Conservation (phyloP, 2,797 vertebrate species). For the Malurus splendens region DNA sequence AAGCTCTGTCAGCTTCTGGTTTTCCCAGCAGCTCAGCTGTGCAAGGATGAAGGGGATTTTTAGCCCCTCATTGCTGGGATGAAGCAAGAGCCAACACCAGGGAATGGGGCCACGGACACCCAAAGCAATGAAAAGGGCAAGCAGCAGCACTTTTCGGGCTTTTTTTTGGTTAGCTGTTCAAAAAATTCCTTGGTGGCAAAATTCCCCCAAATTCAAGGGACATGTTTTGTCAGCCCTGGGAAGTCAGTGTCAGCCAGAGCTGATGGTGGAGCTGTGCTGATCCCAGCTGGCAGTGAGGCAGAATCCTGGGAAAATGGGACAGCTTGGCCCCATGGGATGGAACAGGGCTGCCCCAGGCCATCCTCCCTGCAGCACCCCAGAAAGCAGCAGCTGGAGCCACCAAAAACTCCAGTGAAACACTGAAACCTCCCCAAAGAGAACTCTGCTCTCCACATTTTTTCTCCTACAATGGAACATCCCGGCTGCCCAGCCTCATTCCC, state of each 20-base stretch:
- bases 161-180: background rate
- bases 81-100: background rate
- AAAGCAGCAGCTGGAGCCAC: background rate
- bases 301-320: background rate
- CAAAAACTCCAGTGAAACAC: background rate
- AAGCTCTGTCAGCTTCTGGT: background rate
- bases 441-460: background rate
- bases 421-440: background rate
- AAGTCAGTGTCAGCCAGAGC: background rate
- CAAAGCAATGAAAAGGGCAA: background rate
- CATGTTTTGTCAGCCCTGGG: background rate
- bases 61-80: background rate
- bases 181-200: background rate
- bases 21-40: background rate
- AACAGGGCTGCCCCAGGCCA: background rate
- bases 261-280: background rate
- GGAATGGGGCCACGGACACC: background rate
- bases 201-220: background rate
- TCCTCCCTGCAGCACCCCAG: background rate
- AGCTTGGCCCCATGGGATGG: background rate
- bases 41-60: background rate
- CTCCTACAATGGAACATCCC: rapidly evolving
- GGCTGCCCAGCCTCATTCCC: background rate
- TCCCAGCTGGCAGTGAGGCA: background rate
- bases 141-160: background rate